Conservation (phyloP, 2,113 vertebrate species). For the Camelus dromedarius region DNA sequence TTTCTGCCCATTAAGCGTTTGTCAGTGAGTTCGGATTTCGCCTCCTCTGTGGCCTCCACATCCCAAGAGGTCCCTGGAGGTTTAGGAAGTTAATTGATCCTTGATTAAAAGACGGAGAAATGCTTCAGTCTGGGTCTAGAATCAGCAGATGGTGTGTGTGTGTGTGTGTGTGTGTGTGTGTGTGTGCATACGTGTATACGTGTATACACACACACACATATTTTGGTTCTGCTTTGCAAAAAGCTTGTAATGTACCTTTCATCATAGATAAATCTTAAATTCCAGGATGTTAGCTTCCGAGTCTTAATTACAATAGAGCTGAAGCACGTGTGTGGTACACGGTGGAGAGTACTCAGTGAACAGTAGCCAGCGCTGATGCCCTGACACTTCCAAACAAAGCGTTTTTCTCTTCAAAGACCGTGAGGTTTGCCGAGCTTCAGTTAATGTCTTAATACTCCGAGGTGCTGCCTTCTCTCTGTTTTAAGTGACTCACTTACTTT, state of each 20-base stretch:
- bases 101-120: slow-evolving; percentile 79
- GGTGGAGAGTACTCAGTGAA: background rate
- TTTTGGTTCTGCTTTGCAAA: slow-evolving; percentile 26
- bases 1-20: slow-evolving; percentile 85
- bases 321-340: background rate
- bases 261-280: slow-evolving; percentile 55
- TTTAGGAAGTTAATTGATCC: slow-evolving; percentile 83
- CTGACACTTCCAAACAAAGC: background rate
- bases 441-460: background rate
- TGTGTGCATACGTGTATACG: background rate
- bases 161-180: background rate
- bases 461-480: slow-evolving; percentile 8
- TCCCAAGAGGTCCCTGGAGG: slow-evolving; percentile 79
- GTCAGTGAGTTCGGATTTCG: slow-evolving; percentile 77
- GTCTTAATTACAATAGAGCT: slow-evolving; percentile 50
- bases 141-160: background rate
- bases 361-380: background rate
- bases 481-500: slow-evolving; percentile 47
- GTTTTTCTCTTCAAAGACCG: background rate
- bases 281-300: slow-evolving; percentile 47
- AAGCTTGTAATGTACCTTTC: slow-evolving; percentile 58
- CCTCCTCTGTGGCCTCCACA: slow-evolving; percentile 77
- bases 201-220: background rate
- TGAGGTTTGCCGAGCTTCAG: slow-evolving; percentile 33
- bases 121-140: slow-evolving; percentile 4